Base-by-base conservation (phyloP, 2,888 invertebrate genomes). In the Baronia brevicornis region DNA sequence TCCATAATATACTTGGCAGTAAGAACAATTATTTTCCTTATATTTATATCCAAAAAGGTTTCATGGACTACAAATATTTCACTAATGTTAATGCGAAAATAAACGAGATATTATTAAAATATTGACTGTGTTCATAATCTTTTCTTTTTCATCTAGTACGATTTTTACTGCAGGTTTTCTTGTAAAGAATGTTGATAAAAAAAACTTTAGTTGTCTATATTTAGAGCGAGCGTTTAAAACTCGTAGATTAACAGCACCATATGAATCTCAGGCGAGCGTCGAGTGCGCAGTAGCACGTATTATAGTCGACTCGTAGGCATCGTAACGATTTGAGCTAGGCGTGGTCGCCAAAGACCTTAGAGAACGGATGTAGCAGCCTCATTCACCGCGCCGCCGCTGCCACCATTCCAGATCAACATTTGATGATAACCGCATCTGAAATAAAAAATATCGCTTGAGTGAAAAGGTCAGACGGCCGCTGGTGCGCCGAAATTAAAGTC, bases 321-420 rank as follows among this genome's bases (percentile, higher is more conserved):
- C 57, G 60, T 41, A 54, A 51, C 47, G 50, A 53, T 55, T 61
- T 65, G 52, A 61, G 53, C 66, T 63, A 72, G 77, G 77, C 75
- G 77, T 75, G 77, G 77, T 57, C 64, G 54, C 43, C 42, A 39
- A 50, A 64, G 72, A 71, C 72, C 75, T 74, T 64, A 73, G 65
- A 58, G 68, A 74, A 60, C 75, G 79, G 77, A 78, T 77, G 73
- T 73, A 59, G 68, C 68, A 74, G 74, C 75, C 77, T 75, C 74
- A 73, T 54, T 63, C 57, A 49, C 43, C 40, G 48, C 47, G 53
- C 57, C 50, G 53, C 56, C 50, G 54, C 55, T 55, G 54, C 56
- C 51, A 51, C 53, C 45, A 60, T 62, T 66, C 60, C 71, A 68
- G 73, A 74, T 75, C 70, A 49, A 60, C 60, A 61, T 64, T 64